Evolutionary conservation across 2,113 vertebrate genomes (phyloP).

Genomic region (Upupa epops): DNA sequence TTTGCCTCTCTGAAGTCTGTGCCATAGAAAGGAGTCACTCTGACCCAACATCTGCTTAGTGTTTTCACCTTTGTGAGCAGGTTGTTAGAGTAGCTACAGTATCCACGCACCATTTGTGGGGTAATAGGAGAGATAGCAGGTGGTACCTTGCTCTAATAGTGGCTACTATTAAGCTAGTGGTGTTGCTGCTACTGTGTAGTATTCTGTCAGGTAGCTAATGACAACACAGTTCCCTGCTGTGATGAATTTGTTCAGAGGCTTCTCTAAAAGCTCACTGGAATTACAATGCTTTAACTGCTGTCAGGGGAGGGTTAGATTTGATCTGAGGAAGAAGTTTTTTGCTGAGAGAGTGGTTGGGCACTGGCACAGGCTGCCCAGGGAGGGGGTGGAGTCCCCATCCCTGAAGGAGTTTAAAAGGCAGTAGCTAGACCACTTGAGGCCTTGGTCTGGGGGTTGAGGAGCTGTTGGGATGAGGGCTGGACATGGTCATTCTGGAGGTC

Average conservation of each 20-base stretch:
- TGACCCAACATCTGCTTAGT: constrained; percentile 16
- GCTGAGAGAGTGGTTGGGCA: background rate
- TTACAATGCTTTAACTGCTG: background rate
- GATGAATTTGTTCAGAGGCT: background rate
- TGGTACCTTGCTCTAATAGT: background rate
- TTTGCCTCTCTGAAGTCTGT: background rate
- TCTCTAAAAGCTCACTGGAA: background rate
- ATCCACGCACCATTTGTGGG: background rate
- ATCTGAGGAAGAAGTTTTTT: background rate
- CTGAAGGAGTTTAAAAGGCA: no score
- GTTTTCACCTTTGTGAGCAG: constrained; percentile 17
- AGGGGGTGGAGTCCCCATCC: background rate
- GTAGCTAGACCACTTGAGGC: no score
- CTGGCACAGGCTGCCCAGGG: background rate
- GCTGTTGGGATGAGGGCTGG: no score
- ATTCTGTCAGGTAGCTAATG: background rate
- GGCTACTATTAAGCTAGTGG: background rate
- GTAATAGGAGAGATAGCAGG: background rate
- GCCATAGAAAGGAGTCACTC: background rate
- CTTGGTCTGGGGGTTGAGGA: no score
- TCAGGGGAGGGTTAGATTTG: no score
- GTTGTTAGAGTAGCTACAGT: background rate
- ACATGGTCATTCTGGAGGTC: no score
- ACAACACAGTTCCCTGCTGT: background rate
- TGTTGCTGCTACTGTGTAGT: background rate